Conservation (phyloP, 2,888 invertebrate genomes). For the Argyresthia goedartella region DNA sequence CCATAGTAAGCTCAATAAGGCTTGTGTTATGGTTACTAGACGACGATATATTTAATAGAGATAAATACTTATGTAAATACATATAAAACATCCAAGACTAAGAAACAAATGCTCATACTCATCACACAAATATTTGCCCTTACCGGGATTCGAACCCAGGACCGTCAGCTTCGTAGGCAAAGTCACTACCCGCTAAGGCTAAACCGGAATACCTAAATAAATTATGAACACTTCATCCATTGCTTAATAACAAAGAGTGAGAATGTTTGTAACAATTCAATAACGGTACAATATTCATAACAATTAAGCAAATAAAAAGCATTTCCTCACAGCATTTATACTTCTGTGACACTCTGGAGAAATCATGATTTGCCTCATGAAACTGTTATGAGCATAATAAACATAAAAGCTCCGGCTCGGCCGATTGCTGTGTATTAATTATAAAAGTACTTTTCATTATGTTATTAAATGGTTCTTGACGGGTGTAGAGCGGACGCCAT, state of each 20-base stretch:
- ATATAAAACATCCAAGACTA: no score
- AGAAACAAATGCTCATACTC: no score
- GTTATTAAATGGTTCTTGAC: conserved; percentile 33
- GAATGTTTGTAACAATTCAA: conserved; percentile 43
- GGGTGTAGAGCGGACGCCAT: conserved; percentile 6
- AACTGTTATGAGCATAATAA: conserved; percentile 66
- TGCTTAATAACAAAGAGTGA: conserved; percentile 39
- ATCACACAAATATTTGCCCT: no score
- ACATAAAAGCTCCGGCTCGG: conserved; percentile 58
- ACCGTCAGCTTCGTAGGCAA: no score
- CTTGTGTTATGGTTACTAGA: no score
- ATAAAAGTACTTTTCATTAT: conserved; percentile 64
- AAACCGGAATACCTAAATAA: not conserved
- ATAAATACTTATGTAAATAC: no score
- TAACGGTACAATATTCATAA: conserved; percentile 27
- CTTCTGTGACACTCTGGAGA: conserved; percentile 61
- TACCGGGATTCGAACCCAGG: no score
- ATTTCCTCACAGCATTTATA: conserved; percentile 37
- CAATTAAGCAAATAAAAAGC: conserved; percentile 31
- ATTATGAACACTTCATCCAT: not conserved
- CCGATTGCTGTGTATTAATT: conserved; percentile 69
- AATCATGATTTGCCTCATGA: conserved; percentile 62
- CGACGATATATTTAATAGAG: no score
- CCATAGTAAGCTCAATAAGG: not conserved
- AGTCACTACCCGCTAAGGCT: no score